Conservation (phyloP, 2,113 vertebrate genomes). For the Acrocephalus kingi region DNA sequence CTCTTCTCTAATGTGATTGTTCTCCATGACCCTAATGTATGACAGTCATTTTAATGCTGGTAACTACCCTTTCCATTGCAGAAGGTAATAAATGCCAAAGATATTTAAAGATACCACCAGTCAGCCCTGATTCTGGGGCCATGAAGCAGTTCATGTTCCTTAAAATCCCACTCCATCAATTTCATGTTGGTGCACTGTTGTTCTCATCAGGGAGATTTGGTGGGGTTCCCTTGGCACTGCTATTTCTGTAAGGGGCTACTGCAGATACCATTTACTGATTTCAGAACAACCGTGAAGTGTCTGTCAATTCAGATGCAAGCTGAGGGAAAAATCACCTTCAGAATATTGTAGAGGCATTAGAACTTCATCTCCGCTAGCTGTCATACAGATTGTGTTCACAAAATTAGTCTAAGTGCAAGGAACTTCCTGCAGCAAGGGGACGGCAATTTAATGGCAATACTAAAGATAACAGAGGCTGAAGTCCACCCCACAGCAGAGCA, state of each 20-base stretch:
- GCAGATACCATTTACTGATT: neutral
- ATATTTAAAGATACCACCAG: neutral
- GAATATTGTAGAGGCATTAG: neutral
- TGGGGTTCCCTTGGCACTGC: neutral
- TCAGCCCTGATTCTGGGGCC: neutral
- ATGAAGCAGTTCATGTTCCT: neutral
- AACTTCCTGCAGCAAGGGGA: neutral
- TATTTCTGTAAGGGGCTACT: neutral
- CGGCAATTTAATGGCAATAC: neutral
- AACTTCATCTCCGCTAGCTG: neutral
- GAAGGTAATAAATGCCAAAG: neutral
- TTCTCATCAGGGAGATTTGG: neutral
- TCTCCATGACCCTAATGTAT: neutral
- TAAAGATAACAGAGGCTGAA: neutral
- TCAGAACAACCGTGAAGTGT: neutral
- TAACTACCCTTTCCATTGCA: neutral
- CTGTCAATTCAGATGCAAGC: neutral
- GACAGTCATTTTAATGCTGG: neutral
- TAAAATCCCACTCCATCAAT: neutral
- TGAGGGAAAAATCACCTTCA: neutral
- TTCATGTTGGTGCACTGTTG: neutral
- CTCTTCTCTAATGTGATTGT: neutral
- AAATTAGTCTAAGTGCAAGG: neutral
- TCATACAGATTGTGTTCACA: neutral
- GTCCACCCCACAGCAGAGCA: neutral